Conservation (phyloP, 2,797 vertebrate species). For the Poeciliopsis turneri region DNA sequence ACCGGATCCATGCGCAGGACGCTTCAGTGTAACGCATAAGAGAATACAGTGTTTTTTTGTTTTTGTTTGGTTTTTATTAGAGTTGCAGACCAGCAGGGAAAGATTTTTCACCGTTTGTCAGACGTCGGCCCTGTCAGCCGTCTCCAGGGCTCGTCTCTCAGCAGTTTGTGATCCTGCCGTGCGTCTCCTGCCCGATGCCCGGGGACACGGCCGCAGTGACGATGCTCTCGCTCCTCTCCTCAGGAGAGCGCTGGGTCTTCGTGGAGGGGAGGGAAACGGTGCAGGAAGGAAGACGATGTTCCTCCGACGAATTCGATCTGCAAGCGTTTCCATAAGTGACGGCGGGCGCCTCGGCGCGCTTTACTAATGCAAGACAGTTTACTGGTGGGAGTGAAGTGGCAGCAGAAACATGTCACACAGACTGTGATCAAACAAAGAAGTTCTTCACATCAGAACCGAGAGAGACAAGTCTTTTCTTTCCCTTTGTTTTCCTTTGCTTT, state of each 20-base stretch:
- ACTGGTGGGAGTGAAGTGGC: slow-evolving; percentile 27
- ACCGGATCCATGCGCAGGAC: background rate
- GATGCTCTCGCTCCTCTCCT: background rate
- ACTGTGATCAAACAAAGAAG: slow-evolving; percentile 54
- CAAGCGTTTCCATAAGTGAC: slow-evolving; percentile 25
- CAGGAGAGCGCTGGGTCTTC: slow-evolving; percentile 28
- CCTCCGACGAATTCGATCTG: slow-evolving; percentile 4
- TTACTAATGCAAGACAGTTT: slow-evolving; percentile 39
- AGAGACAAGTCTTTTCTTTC: slow-evolving; percentile 26
- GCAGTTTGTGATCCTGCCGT: slow-evolving; percentile 15
- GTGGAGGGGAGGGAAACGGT: slow-evolving; percentile 20
- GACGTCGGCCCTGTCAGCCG: background rate
- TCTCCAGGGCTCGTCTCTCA: slow-evolving; percentile 18
- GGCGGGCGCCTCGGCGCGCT: slow-evolving; percentile 26
- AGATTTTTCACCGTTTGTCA: slow-evolving; percentile 1
- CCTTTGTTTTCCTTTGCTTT: slow-evolving; percentile 63
- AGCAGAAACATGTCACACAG: slow-evolving; percentile 24
- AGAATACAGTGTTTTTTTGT: background rate
- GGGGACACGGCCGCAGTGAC: slow-evolving; percentile 38
- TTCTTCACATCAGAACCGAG: slow-evolving; percentile 11
- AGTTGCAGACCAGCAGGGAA: background rate
- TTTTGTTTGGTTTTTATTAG: background rate
- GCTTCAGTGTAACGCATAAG: background rate
- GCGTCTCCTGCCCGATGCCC: slow-evolving; percentile 24
- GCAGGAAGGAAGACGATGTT: slow-evolving; percentile 7